Conservation (phyloP, 2,113 vertebrate species). For the Thamnophis sirtalis region DNA sequence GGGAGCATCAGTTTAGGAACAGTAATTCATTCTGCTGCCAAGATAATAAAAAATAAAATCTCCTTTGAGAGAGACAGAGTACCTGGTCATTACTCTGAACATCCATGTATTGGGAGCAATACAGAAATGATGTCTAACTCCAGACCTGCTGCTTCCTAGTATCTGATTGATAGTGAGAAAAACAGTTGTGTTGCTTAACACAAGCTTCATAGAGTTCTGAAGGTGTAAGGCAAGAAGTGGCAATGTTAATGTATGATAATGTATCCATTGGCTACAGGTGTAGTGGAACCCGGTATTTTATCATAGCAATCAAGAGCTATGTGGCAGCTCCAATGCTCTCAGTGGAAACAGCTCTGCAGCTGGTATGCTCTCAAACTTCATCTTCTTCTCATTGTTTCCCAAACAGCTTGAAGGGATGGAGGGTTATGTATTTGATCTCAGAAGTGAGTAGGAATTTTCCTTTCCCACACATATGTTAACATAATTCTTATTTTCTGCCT, state of each 20-base stretch:
- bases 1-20: background rate
- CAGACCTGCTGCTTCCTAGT: background rate
- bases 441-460: background rate
- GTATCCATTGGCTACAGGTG: background rate
- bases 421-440: background rate
- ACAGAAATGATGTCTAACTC: background rate
- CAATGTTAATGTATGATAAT: background rate
- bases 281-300: background rate
- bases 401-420: background rate
- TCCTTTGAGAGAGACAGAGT: background rate
- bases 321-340: background rate
- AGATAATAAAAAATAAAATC: background rate
- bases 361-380: background rate
- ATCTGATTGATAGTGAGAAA: background rate
- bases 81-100: background rate
- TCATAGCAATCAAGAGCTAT: background rate
- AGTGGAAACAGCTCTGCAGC: background rate
- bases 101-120: background rate
- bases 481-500: background rate
- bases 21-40: background rate
- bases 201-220: background rate
- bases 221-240: background rate
- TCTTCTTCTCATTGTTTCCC: background rate
- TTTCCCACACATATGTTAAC: background rate
- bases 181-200: background rate